These are phyloP conservation scores for Pseudomyrmex dendroicus DNA, from an alignment of 1,140 invertebrate species.

Conservation along the genomic window DNA sequence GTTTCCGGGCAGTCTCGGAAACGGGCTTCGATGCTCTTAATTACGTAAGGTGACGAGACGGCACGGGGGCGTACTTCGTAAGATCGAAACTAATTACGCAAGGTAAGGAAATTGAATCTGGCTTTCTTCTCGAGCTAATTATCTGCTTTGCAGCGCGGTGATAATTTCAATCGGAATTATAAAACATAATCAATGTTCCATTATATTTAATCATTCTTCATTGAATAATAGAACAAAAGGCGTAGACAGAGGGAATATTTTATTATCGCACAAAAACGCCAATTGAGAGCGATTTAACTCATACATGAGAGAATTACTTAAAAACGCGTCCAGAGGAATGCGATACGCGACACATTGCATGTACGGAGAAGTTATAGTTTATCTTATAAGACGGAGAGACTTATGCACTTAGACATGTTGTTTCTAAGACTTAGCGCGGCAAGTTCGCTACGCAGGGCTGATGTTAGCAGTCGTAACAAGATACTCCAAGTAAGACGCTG, in stretches of 20 bases:
- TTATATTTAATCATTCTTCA: not conserved
- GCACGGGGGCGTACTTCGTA: conserved; percentile 26
- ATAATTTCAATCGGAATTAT: conserved; percentile 63
- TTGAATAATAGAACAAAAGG: not conserved
- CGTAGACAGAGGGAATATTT: not conserved
- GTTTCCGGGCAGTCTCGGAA: not conserved
- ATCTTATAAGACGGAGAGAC: conserved; percentile 4
- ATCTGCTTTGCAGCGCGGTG: conserved; percentile 39
- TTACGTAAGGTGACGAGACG: conserved; percentile 48
- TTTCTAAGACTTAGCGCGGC: conserved; percentile 36
- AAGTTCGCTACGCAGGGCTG: not conserved
- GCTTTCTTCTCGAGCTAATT: conserved; percentile 62
- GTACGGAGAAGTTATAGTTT: conserved; percentile 18
- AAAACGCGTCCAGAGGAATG: conserved; percentile 42
- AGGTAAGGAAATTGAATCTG: conserved; percentile 66
- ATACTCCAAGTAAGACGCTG: conserved; percentile 41
- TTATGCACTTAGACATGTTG: conserved; percentile 44
- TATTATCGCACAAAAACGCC: not conserved
- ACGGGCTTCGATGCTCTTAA: conserved; percentile 18
- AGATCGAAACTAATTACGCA: conserved; percentile 69
- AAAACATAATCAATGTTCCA: conserved; percentile 1
- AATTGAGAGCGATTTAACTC: conserved; percentile 24
- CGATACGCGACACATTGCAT: conserved; percentile 9
- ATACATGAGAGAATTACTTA: too few relatives aligned
- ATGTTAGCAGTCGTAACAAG: conserved; percentile 44